Base-by-base conservation (phyloP, 2,888 invertebrate species). In the Ctenicera cuprea region DNA sequence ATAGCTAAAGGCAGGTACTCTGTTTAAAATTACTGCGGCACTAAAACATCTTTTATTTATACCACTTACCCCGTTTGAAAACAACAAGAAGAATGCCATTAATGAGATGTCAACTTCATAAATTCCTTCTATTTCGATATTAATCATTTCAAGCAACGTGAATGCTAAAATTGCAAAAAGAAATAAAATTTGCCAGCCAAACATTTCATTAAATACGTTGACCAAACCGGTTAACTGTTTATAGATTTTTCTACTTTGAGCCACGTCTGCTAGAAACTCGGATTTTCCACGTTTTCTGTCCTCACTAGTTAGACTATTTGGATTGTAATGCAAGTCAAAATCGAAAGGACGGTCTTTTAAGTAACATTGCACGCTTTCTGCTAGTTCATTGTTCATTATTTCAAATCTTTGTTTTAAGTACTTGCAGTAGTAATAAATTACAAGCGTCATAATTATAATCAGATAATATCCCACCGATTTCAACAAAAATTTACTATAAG, bases 151-250 rank as follows among this genome's bases (percentile, higher is more conserved):
- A 2, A 54, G 30, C 14, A 30, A 14, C 4, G 14, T 1, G 3
- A 54, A 3, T 30, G 30, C 54, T n/a, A 54, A 5, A n/a, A 26
- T 7, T 7, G 22, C 30, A 30, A 30, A 12, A 54, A 68, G 18
- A n/a, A 57, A 48, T 14, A 68, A 20, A 20, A 68, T 68, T 33
- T 59, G 68, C 68, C 68, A 68, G 11, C 68, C 68, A 48, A 68
- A 68, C 18, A 59, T 30, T 45, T 16, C 16, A 45, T 33, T 68
- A 20, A 59, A 68, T 26, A 59, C 9, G 0, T 41, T 9, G 0
- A 48, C 14, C 41, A 41, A n/a, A 8, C 9, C 5, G 1, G 22
- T 30, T 48, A 41, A 16, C 7, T n/a, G 4, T 14, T 48, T 9
- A 11, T 48, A 48, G 11, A 48, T 26, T 4, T 14, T 14, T 14